Base-by-base conservation (phyloP, 2,797 vertebrate species). In the Catamblyrhynchus diadema region DNA sequence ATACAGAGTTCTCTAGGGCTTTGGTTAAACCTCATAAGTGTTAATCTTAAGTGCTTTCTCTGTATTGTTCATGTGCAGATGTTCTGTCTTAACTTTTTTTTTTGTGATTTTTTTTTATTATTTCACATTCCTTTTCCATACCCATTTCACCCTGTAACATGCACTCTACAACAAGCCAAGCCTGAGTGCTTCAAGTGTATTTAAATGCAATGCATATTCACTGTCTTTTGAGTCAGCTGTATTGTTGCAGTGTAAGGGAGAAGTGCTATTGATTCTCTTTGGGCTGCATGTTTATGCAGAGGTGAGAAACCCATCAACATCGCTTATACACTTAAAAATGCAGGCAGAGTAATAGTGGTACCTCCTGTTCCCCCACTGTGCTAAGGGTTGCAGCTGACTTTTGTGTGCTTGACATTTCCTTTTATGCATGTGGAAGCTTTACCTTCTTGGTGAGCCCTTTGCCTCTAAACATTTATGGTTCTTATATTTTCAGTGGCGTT, bases 151-250 rank as follows among this genome's bases (percentile, higher is more conserved):
- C 27, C 48, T 65, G 18, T 88, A 50, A 37, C 60, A 54, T 25
- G 14, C 37, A 16, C 24, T 35, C 19, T 85, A 54, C 80, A 88
- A 35, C 23, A 72, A 80, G 41, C 50, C 57, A 61, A 70, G 64
- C 37, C 65, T 21, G 62, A 94, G 61, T 88, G 65, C 50, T 93
- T 93, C 47, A 81, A 47, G 41, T 86, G 11, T 84, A 24, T 94
- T 96, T 94, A 86, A 94, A 92, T 95, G 65, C 47, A 84, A 53
- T 74, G 47, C 57, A 88, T 92, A 84, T 71, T 92, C 69, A 81
- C 39, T n/a, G 67, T 92, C n/a, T 65, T 44, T 88, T 56, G 82
- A 75, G 81, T 92, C 74, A 64, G 54, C 79, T 86, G 41, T 69
- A 47, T 72, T 8, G 4, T 50, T 93, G 61, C 77, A 86, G 44